These are phyloP conservation scores for Diachasmimorpha longicaudata DNA, from an alignment of 1,140 invertebrate genomes.

Conservation along the genomic window DNA sequence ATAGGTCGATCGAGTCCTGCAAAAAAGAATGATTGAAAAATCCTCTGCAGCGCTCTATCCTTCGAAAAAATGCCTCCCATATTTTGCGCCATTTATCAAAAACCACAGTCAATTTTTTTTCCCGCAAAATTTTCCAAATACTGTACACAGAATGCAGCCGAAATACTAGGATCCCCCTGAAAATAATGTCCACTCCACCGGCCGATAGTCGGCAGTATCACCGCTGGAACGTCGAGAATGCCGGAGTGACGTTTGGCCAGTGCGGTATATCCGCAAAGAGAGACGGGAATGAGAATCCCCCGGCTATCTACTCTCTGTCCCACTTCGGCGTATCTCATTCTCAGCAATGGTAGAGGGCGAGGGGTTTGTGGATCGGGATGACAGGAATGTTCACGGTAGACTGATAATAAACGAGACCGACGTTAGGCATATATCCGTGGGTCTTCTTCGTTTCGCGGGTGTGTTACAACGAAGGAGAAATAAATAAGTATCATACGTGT, in stretches of 20 bases:
- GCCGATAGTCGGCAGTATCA: constrained; percentile 17
- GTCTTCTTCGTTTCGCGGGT: background rate
- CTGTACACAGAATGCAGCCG: background rate
- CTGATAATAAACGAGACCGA: constrained; percentile 30
- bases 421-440: constrained; percentile 8
- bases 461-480: constrained; percentile 8
- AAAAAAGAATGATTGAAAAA: no score
- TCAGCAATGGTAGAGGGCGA: constrained; percentile 7
- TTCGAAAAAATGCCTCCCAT: background rate
- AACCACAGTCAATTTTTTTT: no score
- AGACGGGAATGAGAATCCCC: constrained; percentile 20
- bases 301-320: constrained; percentile 1
- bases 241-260: constrained; percentile 23
- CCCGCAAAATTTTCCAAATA: no score
- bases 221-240: constrained; percentile 30
- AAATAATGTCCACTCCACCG: background rate
- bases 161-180: background rate
- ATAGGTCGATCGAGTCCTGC: no score
- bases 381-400: constrained; percentile 28
- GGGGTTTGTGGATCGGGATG: constrained; percentile 12
- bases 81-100: no score
- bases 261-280: constrained; percentile 21
- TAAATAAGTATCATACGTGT: background rate
- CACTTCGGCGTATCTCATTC: constrained; percentile 25
- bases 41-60: background rate